Conservation (phyloP, 2,888 invertebrate genomes). For the Leuctra nigra region DNA sequence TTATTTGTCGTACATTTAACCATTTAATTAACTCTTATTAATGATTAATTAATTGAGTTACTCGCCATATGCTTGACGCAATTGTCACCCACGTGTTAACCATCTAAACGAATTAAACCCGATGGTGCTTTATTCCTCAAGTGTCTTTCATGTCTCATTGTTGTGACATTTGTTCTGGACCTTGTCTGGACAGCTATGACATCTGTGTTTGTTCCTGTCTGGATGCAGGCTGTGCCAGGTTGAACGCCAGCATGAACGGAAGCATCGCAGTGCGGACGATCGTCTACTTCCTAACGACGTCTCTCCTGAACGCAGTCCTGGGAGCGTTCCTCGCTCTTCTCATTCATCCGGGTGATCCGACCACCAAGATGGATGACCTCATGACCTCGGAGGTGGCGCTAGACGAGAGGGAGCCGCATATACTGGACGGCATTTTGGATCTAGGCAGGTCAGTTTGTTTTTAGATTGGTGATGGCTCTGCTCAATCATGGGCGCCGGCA, state of each 20-base stretch:
- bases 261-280: constrained; percentile 77
- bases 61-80: too few species aligned
- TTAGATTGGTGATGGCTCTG: too few species aligned
- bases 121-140: too few species aligned
- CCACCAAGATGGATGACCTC: constrained; percentile 44
- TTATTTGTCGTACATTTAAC: too few species aligned
- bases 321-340: constrained; percentile 64
- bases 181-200: too few species aligned
- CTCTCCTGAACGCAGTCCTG: constrained; percentile 70
- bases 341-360: constrained; percentile 73
- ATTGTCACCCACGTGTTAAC: too few species aligned
- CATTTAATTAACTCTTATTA: too few species aligned
- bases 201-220: too few species aligned
- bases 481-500: background rate
- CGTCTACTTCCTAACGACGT: constrained; percentile 72
- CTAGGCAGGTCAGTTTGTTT: constrained; percentile 78
- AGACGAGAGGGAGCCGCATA: constrained; percentile 42
- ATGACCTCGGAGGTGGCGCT: background rate
- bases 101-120: too few species aligned
- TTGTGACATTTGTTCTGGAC: too few species aligned
- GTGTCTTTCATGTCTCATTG: too few species aligned
- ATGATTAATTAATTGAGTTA: too few species aligned
- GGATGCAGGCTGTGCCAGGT: constrained; percentile 77
- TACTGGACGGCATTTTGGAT: constrained; percentile 82
- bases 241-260: constrained; percentile 81